phyloP scores from a whole-genome alignment of 2,797 vertebrate species.

The Platalea minor region DNA sequence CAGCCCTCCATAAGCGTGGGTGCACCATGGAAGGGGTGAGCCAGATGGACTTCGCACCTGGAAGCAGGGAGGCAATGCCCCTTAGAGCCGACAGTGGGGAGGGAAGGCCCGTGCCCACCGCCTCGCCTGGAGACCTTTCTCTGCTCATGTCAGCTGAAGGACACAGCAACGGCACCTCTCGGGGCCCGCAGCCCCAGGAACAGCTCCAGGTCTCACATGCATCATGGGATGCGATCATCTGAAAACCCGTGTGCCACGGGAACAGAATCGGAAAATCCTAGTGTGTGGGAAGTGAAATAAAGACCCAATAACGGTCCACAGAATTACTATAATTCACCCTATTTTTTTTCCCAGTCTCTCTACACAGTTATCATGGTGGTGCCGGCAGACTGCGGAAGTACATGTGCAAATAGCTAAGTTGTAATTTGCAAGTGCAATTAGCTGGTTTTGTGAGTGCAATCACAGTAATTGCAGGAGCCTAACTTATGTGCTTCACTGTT shows the following conservation, averaged over 20 bases:
- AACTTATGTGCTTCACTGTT: constrained; percentile 62
- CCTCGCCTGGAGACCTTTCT: background rate
- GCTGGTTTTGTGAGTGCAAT: constrained; percentile 68
- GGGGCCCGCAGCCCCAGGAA: background rate
- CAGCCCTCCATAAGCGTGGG: background rate
- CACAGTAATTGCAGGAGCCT: constrained; percentile 69
- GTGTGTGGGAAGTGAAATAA: constrained; percentile 5
- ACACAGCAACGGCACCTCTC: rapidly evolving
- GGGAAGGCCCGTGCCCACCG: background rate
- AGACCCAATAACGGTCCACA: background rate
- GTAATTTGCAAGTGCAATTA: constrained; percentile 73
- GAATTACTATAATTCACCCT: constrained; percentile 53
- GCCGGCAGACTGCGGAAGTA: constrained; percentile 52
- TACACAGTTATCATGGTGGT: constrained; percentile 29
- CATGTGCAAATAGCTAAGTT: constrained; percentile 66
- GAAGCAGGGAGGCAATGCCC: background rate
- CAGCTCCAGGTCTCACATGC: background rate
- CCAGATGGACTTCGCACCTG: background rate
- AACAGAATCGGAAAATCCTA: background rate
- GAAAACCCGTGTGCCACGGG: background rate
- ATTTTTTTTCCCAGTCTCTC: constrained; percentile 4
- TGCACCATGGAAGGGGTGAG: background rate
- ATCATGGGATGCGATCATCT: rapidly evolving
- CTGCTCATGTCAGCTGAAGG: background rate
- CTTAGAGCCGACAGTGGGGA: background rate